Evolutionary conservation across 2,113 vertebrate genomes (phyloP), one percentile per base, ranked within the genome.

Genomic region (Tonatia bakeri): DNA sequence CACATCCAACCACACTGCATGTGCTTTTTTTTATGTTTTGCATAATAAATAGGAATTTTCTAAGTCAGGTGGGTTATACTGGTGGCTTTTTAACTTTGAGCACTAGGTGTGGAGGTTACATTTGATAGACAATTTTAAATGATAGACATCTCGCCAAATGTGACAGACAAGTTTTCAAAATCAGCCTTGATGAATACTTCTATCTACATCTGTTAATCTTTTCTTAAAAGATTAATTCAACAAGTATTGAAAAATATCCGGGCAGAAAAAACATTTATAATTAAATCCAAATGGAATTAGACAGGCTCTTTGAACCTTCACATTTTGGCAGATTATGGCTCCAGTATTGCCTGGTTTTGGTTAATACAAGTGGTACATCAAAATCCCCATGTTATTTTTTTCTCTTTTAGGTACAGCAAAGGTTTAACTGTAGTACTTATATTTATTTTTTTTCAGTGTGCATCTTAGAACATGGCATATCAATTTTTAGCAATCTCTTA

Each of bases 191-290:
- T 98, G 93, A 98, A 56, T 97, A 88, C 45, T 90, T 98, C 90
- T 96, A 81, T 98, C 94, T 94, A 92, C 95, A 94, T 61, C 33
- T 98, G 67, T 94, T 98, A 98, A 98, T 97, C 82, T 5, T 67
- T 96, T 96, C 15, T 97, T 97, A 98, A 97, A 90, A 98, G 81
- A 97, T 96, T 98, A 97, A 96, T 91, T 90, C 24, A 97, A 83
- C 0, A 67, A 47, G 70, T n/a, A 89, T 5, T 94, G 92, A 97
- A 96, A 98, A 91, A 89, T 90, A 94, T 97, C 70, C 94, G 50
- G 70, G 36, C 20, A 94, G 59, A 43, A 65, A 94, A 93, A 96
- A 36, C 94, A 83, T 94, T 97, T 95, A 83, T 96, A 97, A 64
- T 61, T 94, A 95, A 97, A 95, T 94, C 40, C 85, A 97, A 97